Evolutionary conservation across 2,113 vertebrate species (phyloP), one percentile per base, ranked within the genome.

Genomic region (Bungarus multicinctus): DNA sequence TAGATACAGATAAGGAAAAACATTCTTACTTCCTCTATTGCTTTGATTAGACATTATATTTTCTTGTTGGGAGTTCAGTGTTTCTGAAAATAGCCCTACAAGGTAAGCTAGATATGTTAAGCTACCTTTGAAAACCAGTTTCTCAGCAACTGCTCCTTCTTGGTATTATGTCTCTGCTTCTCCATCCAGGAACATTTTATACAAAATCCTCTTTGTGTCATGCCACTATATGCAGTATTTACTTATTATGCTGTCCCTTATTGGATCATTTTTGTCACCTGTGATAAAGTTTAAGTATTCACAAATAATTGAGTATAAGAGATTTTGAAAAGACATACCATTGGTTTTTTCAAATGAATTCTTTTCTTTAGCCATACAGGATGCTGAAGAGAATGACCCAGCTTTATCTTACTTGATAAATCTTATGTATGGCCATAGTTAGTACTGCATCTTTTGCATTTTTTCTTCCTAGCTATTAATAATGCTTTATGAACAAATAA

Each of bases 401-500:
- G 90, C 88, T 94, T 69, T 93, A 93, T 93, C 92, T 86, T 52
- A 30, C 93, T 95, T 3, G 0, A 30, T 95, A 94, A 89, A 94
- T 96, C 92, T 89, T 86, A 93, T 91, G 57, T 2, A 0, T 85
- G 89, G 86, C 94, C 93, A 89, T 93, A 87, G 34, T 69, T 89
- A 91, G 96, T 94, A 96, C 87, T 92, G 86, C 87, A 92, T 94
- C 93, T 94, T 93, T 81, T 90, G 89, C 52, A 55, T 12, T 47
- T 50, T 55, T 39, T 27, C 43, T 23, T 81, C 88, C 93, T 97
- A 95, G 69, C 95, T 97, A 93, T 97, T 97, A 96, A 94, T 90
- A 92, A 90, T 97, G 96, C 97, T 97, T 57, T 96, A 97, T 97
- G 96, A 96, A 94, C 96, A 96, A 97, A 94, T 95, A 92, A 96